Conservation (phyloP, 2,888 invertebrate genomes). For the Invenusta paracnida region DNA sequence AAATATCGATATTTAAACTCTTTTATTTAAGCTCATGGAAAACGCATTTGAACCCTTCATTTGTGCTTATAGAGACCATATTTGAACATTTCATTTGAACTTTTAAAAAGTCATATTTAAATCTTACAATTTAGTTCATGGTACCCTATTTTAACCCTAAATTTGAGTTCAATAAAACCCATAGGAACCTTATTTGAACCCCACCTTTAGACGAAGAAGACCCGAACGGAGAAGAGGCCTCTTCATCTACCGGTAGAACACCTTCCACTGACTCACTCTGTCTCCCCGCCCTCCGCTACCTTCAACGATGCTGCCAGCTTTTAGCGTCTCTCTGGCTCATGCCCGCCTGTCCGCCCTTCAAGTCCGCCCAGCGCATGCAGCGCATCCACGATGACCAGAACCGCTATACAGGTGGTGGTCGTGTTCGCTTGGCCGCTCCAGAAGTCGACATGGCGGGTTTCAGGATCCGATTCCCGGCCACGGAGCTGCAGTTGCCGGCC, state of each 20-base stretch:
- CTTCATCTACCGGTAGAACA: not conserved
- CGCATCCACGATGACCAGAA: slow-evolving; percentile 32
- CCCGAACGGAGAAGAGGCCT: not conserved
- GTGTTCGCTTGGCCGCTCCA: too few relatives aligned
- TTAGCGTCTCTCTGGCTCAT: slow-evolving; percentile 85
- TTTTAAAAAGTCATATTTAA: too few relatives aligned
- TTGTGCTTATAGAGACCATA: too few relatives aligned
- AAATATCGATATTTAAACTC: too few relatives aligned
- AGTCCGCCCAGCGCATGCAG: slow-evolving; percentile 68
- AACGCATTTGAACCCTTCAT: too few relatives aligned
- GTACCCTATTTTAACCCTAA: too few relatives aligned
- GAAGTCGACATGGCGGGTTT: slow-evolving; percentile 71
- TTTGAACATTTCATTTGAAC: too few relatives aligned
- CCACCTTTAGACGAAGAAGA: not conserved
- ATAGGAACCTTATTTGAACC: too few relatives aligned
- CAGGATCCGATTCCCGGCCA: slow-evolving; percentile 43
- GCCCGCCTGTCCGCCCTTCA: slow-evolving; percentile 87
- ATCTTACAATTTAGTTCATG: too few relatives aligned
- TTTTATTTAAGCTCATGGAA: too few relatives aligned
- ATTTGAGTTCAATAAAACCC: too few relatives aligned
- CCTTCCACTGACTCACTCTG: slow-evolving; percentile 52
- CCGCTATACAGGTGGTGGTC: slow-evolving; percentile 5
- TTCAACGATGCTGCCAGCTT: slow-evolving; percentile 79
- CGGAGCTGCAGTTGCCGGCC: not conserved
- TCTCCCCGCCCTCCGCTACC: slow-evolving; percentile 73